Evolutionary conservation across 2,888 invertebrate genomes (phyloP).

Genomic region (Lycophotia porphyrea): DNA sequence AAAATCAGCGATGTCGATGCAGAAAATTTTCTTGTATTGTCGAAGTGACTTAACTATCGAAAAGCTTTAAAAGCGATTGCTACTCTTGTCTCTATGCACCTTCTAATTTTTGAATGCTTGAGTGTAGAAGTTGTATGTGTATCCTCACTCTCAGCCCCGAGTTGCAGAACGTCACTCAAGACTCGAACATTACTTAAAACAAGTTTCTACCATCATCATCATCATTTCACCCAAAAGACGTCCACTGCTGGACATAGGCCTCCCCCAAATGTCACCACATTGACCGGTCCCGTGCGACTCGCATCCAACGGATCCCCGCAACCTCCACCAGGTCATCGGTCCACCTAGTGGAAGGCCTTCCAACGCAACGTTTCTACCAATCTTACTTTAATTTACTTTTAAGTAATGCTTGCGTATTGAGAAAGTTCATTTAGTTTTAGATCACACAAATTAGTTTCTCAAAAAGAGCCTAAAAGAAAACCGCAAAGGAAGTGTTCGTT

Average conservation of each 20-base stretch:
- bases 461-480: constrained; percentile 4
- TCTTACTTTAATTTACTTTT: not conserved
- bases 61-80: not conserved
- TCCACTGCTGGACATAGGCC: no score
- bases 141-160: not conserved
- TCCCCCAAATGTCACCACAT: no score
- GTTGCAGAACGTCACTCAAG: not conserved
- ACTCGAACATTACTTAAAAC: not conserved
- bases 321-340: no score
- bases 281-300: no score
- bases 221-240: no score
- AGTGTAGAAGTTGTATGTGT: not conserved
- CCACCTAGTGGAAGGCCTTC: no score
- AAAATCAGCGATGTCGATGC: not conserved
- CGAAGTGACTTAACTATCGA: not conserved
- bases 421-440: not conserved
- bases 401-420: not conserved
- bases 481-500: constrained; percentile 21
- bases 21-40: not conserved
- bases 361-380: no score
- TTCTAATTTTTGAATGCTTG: not conserved
- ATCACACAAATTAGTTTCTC: not conserved
- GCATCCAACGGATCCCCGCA: no score
- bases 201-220: no score
- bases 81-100: not conserved